A percentile compares a stretch with the other conserved stretches of the same genome.
These are phyloP conservation scores for Lasioglossum morio DNA, from an alignment of 2,888 invertebrate species.

Conservation along the genomic window DNA sequence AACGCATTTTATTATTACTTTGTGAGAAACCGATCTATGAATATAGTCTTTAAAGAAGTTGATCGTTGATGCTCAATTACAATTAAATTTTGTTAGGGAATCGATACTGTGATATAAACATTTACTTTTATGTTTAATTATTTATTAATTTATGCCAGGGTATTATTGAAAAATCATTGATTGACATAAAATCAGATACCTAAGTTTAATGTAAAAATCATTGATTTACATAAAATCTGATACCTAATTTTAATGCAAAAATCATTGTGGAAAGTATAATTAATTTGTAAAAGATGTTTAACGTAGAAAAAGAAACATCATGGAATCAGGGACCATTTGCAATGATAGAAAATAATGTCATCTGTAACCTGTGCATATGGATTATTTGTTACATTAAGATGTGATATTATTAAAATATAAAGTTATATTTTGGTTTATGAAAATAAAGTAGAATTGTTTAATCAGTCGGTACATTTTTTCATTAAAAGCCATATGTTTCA, in stretches of 20 bases:
- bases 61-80: not conserved
- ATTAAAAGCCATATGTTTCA: too few relatives aligned
- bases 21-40: not conserved
- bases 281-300: not conserved
- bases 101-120: not conserved
- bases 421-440: too few relatives aligned
- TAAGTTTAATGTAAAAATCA: not conserved
- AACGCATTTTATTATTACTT: not conserved
- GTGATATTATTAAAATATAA: too few relatives aligned
- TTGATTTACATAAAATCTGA: not conserved
- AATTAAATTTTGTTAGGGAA: not conserved
- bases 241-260: too few relatives aligned
- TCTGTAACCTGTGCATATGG: too few relatives aligned
- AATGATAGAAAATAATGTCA: too few relatives aligned
- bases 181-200: not conserved
- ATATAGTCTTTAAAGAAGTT: not conserved
- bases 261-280: too few relatives aligned
- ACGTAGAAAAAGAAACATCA: not conserved
- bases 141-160: not conserved
- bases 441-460: too few relatives aligned
- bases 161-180: too few relatives aligned
- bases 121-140: not conserved
- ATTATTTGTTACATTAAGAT: too few relatives aligned
- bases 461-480: too few relatives aligned
- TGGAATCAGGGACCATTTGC: too few relatives aligned